Conservation (phyloP, 2,888 invertebrate species). For the Platycnemis pennipes region DNA sequence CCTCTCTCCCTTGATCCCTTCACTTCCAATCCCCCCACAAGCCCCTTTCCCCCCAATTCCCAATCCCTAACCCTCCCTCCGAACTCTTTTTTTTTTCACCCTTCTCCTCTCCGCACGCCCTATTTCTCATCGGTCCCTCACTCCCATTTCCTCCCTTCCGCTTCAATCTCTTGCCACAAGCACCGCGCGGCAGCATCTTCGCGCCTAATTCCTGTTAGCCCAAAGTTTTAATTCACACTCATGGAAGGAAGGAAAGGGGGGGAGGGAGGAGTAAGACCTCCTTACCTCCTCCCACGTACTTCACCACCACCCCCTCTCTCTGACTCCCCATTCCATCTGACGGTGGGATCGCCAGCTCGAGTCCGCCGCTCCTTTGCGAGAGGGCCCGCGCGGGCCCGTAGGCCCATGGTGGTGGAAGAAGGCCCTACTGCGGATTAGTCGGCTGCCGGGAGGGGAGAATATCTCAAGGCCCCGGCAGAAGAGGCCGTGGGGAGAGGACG, state of each 20-base stretch:
- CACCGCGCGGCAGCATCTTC: constrained; percentile 72
- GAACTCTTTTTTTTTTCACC: not conserved
- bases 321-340: not conserved
- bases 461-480: constrained; percentile 2
- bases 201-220: constrained; percentile 83
- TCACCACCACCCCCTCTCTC: not conserved
- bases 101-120: not conserved
- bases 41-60: not conserved
- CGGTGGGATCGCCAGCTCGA: not conserved
- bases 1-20: constrained; percentile 69
- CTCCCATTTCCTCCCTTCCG: constrained; percentile 44
- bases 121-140: constrained; percentile 54
- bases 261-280: constrained; percentile 33
- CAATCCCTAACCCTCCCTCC: not conserved
- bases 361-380: not conserved
- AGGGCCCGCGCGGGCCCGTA: not conserved
- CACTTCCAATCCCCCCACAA: constrained; percentile 42
- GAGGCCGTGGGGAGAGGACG: not conserved
- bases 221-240: constrained; percentile 84
- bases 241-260: not conserved
- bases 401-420: constrained; percentile 41
- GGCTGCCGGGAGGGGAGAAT: not conserved
- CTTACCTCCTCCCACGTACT: constrained; percentile 33
- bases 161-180: constrained; percentile 65
- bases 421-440: constrained; percentile 2